Evolutionary conservation across 2,888 invertebrate genomes (phyloP).

Genomic region (Hecatera dysodea): DNA sequence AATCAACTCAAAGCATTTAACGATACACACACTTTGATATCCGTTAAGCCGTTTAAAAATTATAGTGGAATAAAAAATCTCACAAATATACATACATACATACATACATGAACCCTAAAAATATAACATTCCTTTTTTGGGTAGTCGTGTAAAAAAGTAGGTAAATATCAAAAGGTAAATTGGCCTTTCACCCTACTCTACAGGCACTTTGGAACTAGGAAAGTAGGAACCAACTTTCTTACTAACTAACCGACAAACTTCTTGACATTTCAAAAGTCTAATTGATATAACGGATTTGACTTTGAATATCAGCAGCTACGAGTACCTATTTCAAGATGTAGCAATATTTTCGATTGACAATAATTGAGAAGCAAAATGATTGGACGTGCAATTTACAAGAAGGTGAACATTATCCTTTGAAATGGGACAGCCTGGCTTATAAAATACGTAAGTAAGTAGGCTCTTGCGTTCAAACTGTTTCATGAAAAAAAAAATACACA

Average conservation of each 20-base stretch:
- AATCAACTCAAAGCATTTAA: too few relatives aligned
- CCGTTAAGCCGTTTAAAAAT: too few relatives aligned
- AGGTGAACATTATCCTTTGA: background rate
- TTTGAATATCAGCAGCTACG: background rate
- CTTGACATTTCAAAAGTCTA: constrained; percentile 26
- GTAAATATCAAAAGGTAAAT: background rate
- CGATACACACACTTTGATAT: too few relatives aligned
- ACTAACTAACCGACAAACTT: constrained; percentile 12
- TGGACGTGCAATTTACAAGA: background rate
- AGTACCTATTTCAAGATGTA: background rate
- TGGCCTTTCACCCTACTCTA: background rate
- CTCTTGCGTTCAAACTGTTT: background rate
- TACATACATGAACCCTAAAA: too few relatives aligned
- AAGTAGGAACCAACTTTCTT: constrained; percentile 14
- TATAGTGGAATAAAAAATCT: too few relatives aligned
- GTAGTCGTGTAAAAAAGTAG: too few relatives aligned
- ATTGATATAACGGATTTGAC: constrained; percentile 26
- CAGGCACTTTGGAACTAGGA: constrained; percentile 14
- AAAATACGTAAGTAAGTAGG: background rate
- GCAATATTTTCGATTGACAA: background rate
- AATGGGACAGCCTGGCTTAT: background rate
- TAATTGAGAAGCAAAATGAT: constrained; percentile 5
- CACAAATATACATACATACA: too few relatives aligned
- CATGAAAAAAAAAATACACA: constrained; percentile 29
- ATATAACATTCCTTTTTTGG: too few relatives aligned